Percentiles rank a stretch among this genome's conserved stretches.
phyloP scores from a whole-genome alignment of 2,113 vertebrate genomes.

The Actinemys pallida region DNA sequence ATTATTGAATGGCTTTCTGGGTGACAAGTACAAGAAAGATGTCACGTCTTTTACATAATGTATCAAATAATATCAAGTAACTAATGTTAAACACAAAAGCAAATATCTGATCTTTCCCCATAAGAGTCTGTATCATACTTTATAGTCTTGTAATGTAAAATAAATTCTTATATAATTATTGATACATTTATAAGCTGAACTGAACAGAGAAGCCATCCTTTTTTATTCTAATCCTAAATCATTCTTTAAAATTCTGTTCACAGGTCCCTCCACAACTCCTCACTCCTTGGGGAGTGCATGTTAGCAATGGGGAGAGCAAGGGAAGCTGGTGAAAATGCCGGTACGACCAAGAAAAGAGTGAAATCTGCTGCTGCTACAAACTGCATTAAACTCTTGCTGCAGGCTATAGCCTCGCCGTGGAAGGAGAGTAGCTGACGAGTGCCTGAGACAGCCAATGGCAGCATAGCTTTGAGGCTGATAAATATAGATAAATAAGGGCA shows the following conservation, averaged over 20 bases:
- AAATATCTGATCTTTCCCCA: neutral
- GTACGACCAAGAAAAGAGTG: neutral
- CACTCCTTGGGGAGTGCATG: neutral
- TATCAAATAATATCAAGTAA: neutral
- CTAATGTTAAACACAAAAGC: neutral
- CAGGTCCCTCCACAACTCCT: neutral
- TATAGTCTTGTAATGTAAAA: neutral
- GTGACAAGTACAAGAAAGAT: neutral
- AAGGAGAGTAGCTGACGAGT: neutral
- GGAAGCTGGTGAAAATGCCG: neutral
- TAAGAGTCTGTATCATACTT: neutral
- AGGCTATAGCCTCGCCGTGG: neutral
- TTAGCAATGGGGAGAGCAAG: neutral
- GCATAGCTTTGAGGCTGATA: neutral
- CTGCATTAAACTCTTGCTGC: neutral
- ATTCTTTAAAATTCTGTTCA: neutral
- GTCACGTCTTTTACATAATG: neutral
- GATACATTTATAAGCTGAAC: neutral
- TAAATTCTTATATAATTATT: neutral
- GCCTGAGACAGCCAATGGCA: neutral
- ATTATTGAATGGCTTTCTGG: neutral
- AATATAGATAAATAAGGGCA: too few relatives aligned
- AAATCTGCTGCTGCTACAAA: neutral
- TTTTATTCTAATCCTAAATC: neutral
- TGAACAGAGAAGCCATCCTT: neutral